These are phyloP conservation scores for Nymphicus hollandicus DNA, from an alignment of 2,113 vertebrate species.

Conservation along the genomic window DNA sequence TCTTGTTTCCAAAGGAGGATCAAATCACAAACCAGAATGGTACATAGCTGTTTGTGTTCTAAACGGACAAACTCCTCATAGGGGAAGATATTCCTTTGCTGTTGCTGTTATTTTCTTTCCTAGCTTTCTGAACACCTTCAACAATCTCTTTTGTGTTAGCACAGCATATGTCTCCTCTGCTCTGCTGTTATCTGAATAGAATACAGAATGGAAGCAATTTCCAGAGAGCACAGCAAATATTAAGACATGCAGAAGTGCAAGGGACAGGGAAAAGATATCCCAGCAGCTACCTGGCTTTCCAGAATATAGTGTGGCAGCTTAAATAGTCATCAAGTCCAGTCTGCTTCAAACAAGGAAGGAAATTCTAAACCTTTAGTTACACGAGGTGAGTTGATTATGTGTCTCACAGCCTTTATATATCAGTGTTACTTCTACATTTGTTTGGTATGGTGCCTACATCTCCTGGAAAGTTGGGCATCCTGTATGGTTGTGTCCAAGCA, in stretches of 20 bases:
- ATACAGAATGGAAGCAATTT: constrained; percentile 46
- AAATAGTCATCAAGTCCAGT: not conserved
- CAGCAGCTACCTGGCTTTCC: not conserved
- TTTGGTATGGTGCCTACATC: not conserved
- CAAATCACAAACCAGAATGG: not conserved
- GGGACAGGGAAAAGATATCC: not conserved
- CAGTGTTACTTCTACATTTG: not conserved
- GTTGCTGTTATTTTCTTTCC: not conserved
- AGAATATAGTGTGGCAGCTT: not conserved
- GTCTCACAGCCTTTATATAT: not conserved
- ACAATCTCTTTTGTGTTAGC: constrained; percentile 35
- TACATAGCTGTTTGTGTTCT: not conserved
- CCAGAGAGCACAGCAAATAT: constrained; percentile 26
- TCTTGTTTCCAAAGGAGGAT: not conserved
- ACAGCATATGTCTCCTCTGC: constrained; percentile 37
- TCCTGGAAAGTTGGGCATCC: not conserved
- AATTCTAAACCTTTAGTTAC: not conserved
- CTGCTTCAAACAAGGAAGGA: not conserved
- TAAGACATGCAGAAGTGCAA: not conserved
- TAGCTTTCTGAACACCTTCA: constrained; percentile 8
- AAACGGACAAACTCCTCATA: not conserved
- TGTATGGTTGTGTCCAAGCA: not conserved
- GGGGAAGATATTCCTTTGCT: not conserved
- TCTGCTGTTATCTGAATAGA: constrained; percentile 42
- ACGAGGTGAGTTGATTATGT: accelerated